phyloP scores from a whole-genome alignment of 1,140 invertebrate genomes.

The Kradibia gibbosae region DNA sequence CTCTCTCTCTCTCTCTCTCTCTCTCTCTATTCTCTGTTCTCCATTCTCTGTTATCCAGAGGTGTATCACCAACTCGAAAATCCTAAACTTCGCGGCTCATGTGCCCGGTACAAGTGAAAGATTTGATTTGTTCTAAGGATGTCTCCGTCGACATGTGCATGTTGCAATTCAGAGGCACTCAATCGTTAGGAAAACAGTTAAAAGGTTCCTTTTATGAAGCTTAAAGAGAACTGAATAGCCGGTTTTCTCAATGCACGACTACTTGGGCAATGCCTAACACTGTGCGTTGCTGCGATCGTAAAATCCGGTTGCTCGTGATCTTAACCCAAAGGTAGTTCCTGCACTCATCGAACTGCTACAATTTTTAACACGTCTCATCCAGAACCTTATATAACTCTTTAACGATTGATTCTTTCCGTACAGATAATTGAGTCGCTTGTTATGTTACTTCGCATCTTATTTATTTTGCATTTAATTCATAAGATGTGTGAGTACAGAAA shows the following conservation, averaged over 20 bases:
- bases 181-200: constrained; percentile 19
- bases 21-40: background rate
- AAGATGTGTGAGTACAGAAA: too few species aligned
- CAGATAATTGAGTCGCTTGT: background rate
- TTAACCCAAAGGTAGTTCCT: background rate
- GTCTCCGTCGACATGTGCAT: background rate
- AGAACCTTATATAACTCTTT: background rate
- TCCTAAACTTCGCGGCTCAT: constrained; percentile 9
- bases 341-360: background rate
- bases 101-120: constrained; percentile 14
- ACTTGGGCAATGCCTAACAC: background rate
- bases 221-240: constrained; percentile 19
- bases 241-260: constrained; percentile 27
- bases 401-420: background rate
- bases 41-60: background rate
- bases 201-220: constrained; percentile 35
- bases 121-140: constrained; percentile 38
- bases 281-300: background rate
- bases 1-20: background rate
- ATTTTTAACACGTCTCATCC: background rate
- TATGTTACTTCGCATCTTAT: background rate
- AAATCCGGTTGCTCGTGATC: constrained; percentile 31
- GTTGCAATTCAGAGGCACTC: constrained; percentile 36
- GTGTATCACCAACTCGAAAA: constrained; percentile 28
- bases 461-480: too few species aligned